Conservation (phyloP, 2,113 vertebrate species). For the Austrofundulus limnaeus region DNA sequence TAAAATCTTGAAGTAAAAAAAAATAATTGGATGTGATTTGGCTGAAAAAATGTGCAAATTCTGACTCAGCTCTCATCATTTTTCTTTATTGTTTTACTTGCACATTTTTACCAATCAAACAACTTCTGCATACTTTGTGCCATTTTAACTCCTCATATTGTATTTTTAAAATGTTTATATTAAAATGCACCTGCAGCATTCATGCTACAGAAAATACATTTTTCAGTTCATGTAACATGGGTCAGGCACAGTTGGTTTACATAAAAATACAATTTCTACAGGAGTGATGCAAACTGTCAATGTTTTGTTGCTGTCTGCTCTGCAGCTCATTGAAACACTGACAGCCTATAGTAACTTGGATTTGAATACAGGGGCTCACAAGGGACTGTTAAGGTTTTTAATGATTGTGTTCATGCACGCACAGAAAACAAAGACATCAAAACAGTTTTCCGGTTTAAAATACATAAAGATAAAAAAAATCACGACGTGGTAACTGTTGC, state of each 20-base stretch:
- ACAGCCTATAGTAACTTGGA: no score
- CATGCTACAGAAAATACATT: no score
- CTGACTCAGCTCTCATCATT: constrained; percentile 27
- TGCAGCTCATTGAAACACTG: no score
- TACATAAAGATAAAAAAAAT: not conserved
- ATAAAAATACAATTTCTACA: not conserved
- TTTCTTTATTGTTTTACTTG: no score
- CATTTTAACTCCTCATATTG: no score
- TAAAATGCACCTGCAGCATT: no score
- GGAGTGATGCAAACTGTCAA: constrained; percentile 15
- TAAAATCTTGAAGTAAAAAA: constrained; percentile 8
- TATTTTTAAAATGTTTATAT: no score
- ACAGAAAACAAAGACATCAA: constrained; percentile 18
- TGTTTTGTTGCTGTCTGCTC: no score
- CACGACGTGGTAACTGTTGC: constrained; percentile 8
- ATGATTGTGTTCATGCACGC: not conserved
- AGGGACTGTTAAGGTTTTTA: no score
- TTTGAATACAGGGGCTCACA: no score
- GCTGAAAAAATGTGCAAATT: constrained; percentile 44
- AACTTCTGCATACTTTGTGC: no score
- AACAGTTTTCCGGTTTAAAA: constrained; percentile 25
- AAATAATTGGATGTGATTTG: constrained; percentile 35
- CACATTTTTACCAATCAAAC: no score
- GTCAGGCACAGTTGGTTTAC: constrained; percentile 47
- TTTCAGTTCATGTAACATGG: constrained; percentile 42